Conservation (phyloP, 2,888 invertebrate species). For the Orchesella flavescens region DNA sequence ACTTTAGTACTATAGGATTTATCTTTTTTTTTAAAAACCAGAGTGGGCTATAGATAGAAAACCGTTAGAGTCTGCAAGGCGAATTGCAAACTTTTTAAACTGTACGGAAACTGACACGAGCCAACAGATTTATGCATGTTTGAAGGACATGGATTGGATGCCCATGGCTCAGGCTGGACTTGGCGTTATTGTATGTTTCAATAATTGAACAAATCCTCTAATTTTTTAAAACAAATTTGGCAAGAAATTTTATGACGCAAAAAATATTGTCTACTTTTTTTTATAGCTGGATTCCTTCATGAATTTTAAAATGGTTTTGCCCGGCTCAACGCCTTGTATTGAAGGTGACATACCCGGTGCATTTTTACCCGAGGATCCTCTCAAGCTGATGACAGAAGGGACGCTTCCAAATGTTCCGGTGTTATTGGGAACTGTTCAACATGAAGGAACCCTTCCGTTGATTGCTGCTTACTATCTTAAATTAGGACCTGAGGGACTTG, state of each 20-base stretch:
- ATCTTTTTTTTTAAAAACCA: too few relatives aligned
- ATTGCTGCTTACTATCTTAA: constrained; percentile 50
- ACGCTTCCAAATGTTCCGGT: constrained; percentile 58
- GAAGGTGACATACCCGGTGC: constrained; percentile 65
- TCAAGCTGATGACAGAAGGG: constrained; percentile 50
- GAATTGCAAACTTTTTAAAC: constrained; percentile 21
- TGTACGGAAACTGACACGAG: constrained; percentile 19
- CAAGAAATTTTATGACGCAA: background rate
- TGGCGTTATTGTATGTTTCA: constrained; percentile 38
- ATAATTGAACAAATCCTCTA: background rate
- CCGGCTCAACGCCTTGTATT: constrained; percentile 56
- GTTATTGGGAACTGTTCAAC: constrained; percentile 62
- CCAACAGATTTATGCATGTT: constrained; percentile 30
- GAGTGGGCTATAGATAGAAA: constrained; percentile 66
- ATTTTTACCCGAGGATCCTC: constrained; percentile 61
- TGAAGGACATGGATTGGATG: constrained; percentile 34
- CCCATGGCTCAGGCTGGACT: constrained; percentile 14
- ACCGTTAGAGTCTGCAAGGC: constrained; percentile 25
- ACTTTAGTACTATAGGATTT: too few relatives aligned
- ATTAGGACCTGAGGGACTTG: constrained; percentile 21
- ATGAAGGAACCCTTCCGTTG: constrained; percentile 63
- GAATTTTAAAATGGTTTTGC: constrained; percentile 33
- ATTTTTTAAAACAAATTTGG: background rate
- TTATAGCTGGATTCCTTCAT: constrained; percentile 42
- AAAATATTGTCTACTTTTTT: background rate